phyloP scores from a whole-genome alignment of 2,888 invertebrate species.

The Tinea semifulvella region DNA sequence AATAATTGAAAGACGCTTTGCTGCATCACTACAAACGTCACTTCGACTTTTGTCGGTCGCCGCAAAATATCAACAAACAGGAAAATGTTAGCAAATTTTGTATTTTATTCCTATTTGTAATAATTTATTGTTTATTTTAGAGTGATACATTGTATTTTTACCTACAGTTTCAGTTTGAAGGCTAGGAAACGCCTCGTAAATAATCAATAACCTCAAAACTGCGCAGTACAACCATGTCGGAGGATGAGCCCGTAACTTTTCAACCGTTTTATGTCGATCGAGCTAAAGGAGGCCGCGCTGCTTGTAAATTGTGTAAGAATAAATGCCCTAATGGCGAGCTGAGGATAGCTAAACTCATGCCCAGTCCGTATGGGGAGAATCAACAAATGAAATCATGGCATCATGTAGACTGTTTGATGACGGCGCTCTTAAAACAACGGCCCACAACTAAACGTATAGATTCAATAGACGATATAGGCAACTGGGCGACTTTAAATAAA shows the following conservation, averaged over 20 bases:
- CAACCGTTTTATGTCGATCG: constrained; percentile 75
- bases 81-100: background rate
- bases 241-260: constrained; percentile 53
- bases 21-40: background rate
- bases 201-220: constrained; percentile 3
- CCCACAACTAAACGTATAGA: constrained; percentile 85
- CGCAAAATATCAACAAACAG: background rate
- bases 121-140: too few species aligned
- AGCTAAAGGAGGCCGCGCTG: constrained; percentile 82
- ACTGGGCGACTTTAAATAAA: constrained; percentile 72
- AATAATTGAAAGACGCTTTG: background rate
- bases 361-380: constrained; percentile 79
- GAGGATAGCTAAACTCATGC: constrained; percentile 78
- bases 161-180: too few species aligned
- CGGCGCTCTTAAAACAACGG: constrained; percentile 79
- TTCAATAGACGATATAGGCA: constrained; percentile 79
- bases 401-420: constrained; percentile 83
- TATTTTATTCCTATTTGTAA: too few species aligned
- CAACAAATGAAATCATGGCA: constrained; percentile 86
- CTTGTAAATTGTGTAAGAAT: constrained; percentile 88
- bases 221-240: constrained; percentile 23
- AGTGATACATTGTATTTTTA: too few species aligned
- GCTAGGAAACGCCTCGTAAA: background rate
- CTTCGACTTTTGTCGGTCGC: background rate
- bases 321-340: constrained; percentile 77